Conservation (phyloP, 2,113 vertebrate genomes). For the Panurus biarmicus region DNA sequence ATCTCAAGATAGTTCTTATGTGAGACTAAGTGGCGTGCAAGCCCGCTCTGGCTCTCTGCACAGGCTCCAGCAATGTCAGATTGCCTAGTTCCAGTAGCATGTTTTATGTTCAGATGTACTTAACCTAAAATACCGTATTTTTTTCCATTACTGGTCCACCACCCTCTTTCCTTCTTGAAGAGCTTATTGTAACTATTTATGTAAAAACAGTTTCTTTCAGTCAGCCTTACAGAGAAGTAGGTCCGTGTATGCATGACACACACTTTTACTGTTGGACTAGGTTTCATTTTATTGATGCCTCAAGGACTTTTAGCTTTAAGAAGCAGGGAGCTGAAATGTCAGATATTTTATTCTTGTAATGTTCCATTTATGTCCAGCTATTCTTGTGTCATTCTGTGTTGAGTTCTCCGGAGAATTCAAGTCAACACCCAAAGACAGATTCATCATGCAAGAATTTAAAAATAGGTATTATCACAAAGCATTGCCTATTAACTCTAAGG, state of each 20-base stretch:
- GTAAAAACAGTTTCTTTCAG: background rate
- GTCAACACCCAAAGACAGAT: background rate
- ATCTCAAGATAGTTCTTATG: background rate
- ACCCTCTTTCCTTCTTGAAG: slow-evolving; percentile 21
- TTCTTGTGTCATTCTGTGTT: background rate
- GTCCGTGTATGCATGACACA: background rate
- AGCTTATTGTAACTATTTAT: slow-evolving; percentile 1
- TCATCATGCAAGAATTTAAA: background rate
- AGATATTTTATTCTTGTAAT: slow-evolving; percentile 11
- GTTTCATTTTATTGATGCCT: slow-evolving; percentile 39
- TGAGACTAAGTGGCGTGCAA: background rate
- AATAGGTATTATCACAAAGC: background rate
- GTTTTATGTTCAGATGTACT: background rate
- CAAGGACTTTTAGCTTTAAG: slow-evolving; percentile 2
- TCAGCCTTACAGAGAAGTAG: background rate
- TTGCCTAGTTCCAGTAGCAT: background rate
- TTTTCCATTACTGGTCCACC: slow-evolving; percentile 33
- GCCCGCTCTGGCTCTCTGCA: slow-evolving; percentile 6
- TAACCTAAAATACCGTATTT: background rate
- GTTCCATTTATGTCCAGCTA: background rate
- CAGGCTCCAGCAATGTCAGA: background rate
- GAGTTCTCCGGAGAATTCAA: background rate
- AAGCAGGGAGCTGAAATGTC: background rate
- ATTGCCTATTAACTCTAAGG: background rate
- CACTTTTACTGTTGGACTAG: background rate